Evolutionary conservation across 2,888 invertebrate genomes (phyloP), one percentile per base, ranked within the genome.

Genomic region (Ctenicera cuprea): DNA sequence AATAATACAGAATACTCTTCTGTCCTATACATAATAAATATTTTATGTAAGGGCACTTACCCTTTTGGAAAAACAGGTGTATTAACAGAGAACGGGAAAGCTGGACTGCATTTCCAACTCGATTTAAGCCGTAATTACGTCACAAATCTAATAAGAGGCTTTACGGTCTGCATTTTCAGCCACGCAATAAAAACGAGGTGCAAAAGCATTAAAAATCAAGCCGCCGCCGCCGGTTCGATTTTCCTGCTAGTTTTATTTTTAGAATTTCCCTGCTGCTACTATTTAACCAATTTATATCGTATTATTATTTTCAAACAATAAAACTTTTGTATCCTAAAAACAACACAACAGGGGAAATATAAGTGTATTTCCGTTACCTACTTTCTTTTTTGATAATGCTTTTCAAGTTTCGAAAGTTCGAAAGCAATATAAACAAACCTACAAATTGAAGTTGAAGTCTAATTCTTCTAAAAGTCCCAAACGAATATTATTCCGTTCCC

Each of bases 131-230:
- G 30, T 37, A 12, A 33, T 63, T 70, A 43, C 70, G 70, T 70
- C 71, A 65, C 71, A 71, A 71, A 71, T 71, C 71, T 71, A 71
- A 71, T 71, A 64, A 71, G 41, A 54, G 50, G 45, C 48, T 38
- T 68, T 26, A 68, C 18, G 63, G 18, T 71, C 9, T 57, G 57
- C 57, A 71, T 71, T 71, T 63, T 22, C 37, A 48, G 37, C 43
- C 65, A 64, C 65, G 43, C 57, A 33, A 65, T 71, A 54, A 57
- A 62, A 67, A 43, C 26, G 37, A 52, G 52, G 52, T 52, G 52
- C 52, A 52, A 52, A 26, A 52, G 26, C 52, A 52, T 22, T 52
- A 52, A 52, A 33, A 33, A 22, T n/a, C 52, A 52, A n/a, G 52
- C 52, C 20, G 52, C 9, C 20, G 14, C 45, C 33, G 33, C 33